These are phyloP conservation scores for Eulemur rubriventer DNA, from an alignment of 2,797 vertebrate species.

Conservation along the genomic window DNA sequence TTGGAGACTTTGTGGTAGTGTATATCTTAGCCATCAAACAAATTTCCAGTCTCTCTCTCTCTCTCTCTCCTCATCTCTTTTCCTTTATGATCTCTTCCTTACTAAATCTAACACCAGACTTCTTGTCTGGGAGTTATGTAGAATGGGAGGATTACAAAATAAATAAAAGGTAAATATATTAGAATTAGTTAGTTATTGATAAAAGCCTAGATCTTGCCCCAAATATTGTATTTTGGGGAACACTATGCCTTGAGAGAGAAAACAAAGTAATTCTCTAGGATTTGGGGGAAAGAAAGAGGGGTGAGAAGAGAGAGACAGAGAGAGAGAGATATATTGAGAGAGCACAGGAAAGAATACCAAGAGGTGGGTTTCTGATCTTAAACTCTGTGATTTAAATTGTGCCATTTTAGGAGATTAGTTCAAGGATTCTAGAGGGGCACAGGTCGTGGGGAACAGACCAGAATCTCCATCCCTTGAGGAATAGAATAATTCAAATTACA, in stretches of 20 bases:
- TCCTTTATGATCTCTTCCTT: neutral
- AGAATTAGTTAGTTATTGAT: neutral
- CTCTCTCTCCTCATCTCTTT: neutral
- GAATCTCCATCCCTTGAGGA: neutral
- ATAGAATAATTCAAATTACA: neutral
- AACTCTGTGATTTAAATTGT: neutral
- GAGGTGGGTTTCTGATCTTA: neutral
- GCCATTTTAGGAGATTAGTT: neutral
- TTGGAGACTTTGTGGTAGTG: neutral
- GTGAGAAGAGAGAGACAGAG: neutral
- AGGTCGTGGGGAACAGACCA: neutral
- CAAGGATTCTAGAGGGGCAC: accelerated
- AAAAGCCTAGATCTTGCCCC: neutral
- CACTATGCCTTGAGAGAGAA: neutral
- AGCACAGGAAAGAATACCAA: neutral
- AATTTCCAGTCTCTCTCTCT: neutral
- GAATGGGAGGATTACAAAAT: neutral
- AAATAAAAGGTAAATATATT: neutral
- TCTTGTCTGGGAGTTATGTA: neutral
- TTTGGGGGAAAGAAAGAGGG: neutral
- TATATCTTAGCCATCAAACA: neutral
- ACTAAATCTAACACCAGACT: neutral
- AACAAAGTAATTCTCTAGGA: neutral
- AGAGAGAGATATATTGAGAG: neutral
- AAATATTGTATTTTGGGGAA: neutral